Base-by-base conservation (phyloP, 2,888 invertebrate genomes). In the Rhamnusium bicolor region DNA sequence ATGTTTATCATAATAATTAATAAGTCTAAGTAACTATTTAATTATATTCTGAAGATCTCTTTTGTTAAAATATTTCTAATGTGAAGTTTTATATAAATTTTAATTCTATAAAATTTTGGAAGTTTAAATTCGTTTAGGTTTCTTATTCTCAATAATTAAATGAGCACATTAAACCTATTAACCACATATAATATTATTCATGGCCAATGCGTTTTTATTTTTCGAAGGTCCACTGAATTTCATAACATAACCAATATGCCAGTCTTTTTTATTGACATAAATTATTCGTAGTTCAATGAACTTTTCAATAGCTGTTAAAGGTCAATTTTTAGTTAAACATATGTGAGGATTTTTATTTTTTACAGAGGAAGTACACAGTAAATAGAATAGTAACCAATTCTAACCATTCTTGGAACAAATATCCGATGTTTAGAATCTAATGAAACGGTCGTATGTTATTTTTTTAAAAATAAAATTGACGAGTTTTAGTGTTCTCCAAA, bases 181-280 rank as follows among this genome's bases (percentile, higher is more conserved):
- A 21, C 21, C 19, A 21, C 7, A 51, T 18, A 46, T 21, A 8
- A 47, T 63, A 58, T 2, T 10, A 32, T 58, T 58, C 32, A 58
- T 32, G 58, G 32, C 58, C 18, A 14, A 14, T 32, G 58, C 14
- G 58, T n/a, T 40, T 40, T 58, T 18, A 0, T n/a, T 58, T 58
- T 58, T 58, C 32, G 58, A 58, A n/a, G 58, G 58, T 58, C 58
- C 58, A 7, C 19, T 18, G 29, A 58, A 32, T 58, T 29, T 29
- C 58, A 16, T 29, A 58, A 29, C 58, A 16, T 29, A 58, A 29
- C 32, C 18, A 58, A 29, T 24, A 54, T 32, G 18, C 32, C 10
- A 40, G 32, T 8, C 18, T 18, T 29, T 24, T 58, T 58, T 58
- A 58, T 58, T 58, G 58, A 58, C 58, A 58, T 18, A 32, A 29